Evolutionary conservation across 2,113 vertebrate species (phyloP).

Genomic region (Pyxicephalus adspersus): DNA sequence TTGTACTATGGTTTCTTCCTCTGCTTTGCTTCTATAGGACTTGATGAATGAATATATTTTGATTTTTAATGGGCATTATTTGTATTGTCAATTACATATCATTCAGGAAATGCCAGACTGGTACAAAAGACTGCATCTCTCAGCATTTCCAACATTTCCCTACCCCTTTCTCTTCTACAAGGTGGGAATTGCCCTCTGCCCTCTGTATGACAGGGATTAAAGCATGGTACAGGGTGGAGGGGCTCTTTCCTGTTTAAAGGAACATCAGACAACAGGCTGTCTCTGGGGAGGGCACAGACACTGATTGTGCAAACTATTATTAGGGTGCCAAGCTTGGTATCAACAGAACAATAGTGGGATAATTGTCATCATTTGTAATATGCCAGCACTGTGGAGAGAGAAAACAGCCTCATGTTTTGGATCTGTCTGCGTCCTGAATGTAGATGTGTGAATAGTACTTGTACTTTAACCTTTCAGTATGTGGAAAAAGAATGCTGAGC

Average conservation of each 20-base stretch:
- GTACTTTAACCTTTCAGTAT: not conserved
- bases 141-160: not conserved
- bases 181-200: conserved; percentile 42
- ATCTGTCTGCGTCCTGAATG: conserved; percentile 16
- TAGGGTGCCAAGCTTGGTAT: conserved; percentile 46
- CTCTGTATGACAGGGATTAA: conserved; percentile 9
- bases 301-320: conserved; percentile 41
- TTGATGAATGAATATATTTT: no score
- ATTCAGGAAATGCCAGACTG: not conserved
- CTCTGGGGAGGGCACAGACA: conserved; percentile 2
- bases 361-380: conserved; percentile 49
- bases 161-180: conserved; percentile 13
- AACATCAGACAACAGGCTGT: conserved; percentile 43
- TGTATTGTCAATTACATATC: not conserved
- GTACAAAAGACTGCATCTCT: not conserved
- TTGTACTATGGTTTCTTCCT: no score
- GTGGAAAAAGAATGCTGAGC: not conserved
- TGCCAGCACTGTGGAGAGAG: conserved; percentile 34
- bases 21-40: no score
- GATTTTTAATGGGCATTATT: no score
- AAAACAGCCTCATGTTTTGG: conserved; percentile 6
- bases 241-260: conserved; percentile 50
- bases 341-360: conserved; percentile 46
- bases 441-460: conserved; percentile 14
- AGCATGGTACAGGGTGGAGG: conserved; percentile 30